These are phyloP conservation scores for Eupithecia abbreviata DNA, from an alignment of 2,888 invertebrate genomes.

Conservation along the genomic window DNA sequence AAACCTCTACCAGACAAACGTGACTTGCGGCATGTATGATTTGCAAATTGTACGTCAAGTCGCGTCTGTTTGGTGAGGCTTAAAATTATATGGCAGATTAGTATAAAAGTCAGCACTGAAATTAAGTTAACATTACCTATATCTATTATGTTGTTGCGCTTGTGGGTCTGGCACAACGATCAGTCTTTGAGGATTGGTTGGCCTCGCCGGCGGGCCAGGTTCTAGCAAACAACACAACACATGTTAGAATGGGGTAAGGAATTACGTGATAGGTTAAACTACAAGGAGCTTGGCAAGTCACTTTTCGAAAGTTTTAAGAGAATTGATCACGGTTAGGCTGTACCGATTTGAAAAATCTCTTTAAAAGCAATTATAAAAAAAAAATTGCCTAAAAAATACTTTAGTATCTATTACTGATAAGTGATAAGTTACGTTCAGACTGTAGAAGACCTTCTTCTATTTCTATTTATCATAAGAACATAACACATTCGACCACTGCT, in stretches of 20 bases:
- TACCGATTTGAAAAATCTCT: not conserved
- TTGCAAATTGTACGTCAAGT: not conserved
- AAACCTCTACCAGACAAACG: not conserved
- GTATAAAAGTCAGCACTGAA: not conserved
- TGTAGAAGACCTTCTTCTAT: not conserved
- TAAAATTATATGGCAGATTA: not conserved
- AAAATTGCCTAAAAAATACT: too few relatives aligned
- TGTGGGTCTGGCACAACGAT: slow-evolving; percentile 96
- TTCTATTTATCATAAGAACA: too few relatives aligned
- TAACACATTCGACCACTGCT: too few relatives aligned
- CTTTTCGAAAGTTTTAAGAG: not conserved
- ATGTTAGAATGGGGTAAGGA: slow-evolving; percentile 41
- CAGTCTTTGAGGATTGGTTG: slow-evolving; percentile 94
- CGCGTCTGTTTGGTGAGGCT: not conserved
- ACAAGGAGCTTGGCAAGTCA: slow-evolving; percentile 21
- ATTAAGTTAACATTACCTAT: slow-evolving; percentile 64
- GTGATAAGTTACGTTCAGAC: not conserved
- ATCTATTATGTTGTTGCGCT: slow-evolving; percentile 87
- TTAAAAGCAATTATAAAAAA: too few relatives aligned
- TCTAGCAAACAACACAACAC: slow-evolving; percentile 80
- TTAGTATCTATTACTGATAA: too few relatives aligned
- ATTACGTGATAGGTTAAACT: not conserved
- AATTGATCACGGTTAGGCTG: not conserved
- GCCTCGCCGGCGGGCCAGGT: slow-evolving; percentile 94
- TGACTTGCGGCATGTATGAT: not conserved